Evolutionary conservation across 2,797 vertebrate genomes (phyloP), one percentile per base, ranked within the genome.

Genomic region (Sebastes nivosus): DNA sequence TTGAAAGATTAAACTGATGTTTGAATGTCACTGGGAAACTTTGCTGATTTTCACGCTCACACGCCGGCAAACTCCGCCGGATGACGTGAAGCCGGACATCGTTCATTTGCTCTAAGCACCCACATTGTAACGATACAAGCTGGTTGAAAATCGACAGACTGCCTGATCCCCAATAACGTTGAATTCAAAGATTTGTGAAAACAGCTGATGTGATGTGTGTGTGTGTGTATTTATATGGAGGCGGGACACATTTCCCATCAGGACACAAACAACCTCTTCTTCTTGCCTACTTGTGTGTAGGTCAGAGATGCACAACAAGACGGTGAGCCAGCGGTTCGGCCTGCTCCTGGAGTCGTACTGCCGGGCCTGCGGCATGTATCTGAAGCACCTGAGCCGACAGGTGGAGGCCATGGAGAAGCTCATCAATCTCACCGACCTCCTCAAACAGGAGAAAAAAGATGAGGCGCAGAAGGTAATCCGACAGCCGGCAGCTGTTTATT

Each of bases 271-370:
- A 29, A 18, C 4, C 24, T 50, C 29, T 32, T 6, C 6, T 34
- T 29, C 64, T 7, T 30, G 6, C 16, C 11, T 73, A 3, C 4
- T 3, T 72, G 7, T 80, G 8, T 58, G n/a, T 75, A 99, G 98
- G 93, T 99, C 98, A 73, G 98, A 99, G 95, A 99, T 99, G 98
- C 98, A 99, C 96, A 99, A 98, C 94, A 99, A 99, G 95, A 99
- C 98, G 1, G 98, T 99, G 76, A 99, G 98, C 91, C 98, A 99
- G 93, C 97, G 98, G 70, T 99, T 99, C 72, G 98, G 98, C 64
- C 96, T 99, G 71, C 96, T 99, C 86, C 93, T 99, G 94, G 98
- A 99, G 90, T 99, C 98, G 5, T 99, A 99, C 92, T 99, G 98
- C 82, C 96, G 98, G 83, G 98, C 98, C 0, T 99, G 98, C 86